These are phyloP conservation scores for Apostichopus leukothele DNA, from an alignment of 53 echinoderm and acorn worm genomes.

Conservation along the genomic window DNA sequence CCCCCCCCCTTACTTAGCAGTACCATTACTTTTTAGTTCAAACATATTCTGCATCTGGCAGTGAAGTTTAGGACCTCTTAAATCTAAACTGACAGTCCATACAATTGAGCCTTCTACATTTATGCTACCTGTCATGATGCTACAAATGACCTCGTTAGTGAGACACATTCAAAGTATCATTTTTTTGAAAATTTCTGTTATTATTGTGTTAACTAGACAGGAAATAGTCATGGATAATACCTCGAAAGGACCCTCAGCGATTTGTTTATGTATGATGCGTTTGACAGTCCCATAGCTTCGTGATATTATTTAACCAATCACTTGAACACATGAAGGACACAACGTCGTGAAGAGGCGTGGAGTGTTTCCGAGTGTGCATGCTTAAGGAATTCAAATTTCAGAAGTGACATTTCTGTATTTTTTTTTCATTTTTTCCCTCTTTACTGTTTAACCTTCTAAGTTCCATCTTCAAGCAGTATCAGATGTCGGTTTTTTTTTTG, in stretches of 20 bases:
- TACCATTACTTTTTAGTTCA: no score
- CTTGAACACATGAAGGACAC: not conserved
- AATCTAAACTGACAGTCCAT: no score
- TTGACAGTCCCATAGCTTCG: not conserved
- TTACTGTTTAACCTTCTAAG: not conserved
- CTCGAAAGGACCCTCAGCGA: not conserved
- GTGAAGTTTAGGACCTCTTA: no score
- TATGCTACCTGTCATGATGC: no score
- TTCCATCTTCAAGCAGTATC: not conserved
- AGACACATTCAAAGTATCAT: no score
- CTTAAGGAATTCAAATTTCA: not conserved
- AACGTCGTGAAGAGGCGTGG: not conserved
- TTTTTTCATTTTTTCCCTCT: not conserved
- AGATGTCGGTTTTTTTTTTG: not conserved
- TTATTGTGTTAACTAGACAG: not conserved
- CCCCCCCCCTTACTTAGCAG: no score
- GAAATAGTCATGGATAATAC: not conserved
- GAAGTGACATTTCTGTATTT: not conserved
- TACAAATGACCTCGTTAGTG: no score
- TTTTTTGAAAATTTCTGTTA: no score
- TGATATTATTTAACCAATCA: not conserved
- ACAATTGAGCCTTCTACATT: no score
- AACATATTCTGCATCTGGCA: no score
- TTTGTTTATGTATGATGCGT: not conserved
- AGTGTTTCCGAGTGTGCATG: not conserved